Evolutionary conservation across 2,113 vertebrate genomes (phyloP), one percentile per base, ranked within the genome.

Genomic region (Plecotus auritus): DNA sequence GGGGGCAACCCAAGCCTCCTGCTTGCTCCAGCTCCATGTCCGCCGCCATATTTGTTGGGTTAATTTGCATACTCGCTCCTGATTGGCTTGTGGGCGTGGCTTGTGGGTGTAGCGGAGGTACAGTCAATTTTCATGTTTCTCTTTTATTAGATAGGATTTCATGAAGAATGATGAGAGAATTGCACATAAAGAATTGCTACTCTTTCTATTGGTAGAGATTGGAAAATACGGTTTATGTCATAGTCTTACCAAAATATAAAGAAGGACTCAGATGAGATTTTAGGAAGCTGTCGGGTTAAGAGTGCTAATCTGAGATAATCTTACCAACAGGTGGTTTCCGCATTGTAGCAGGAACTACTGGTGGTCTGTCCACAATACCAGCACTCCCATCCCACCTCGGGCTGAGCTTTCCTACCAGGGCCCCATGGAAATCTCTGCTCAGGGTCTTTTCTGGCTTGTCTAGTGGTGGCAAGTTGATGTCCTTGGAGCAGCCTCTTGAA

Each of bases 301-400:
- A 37, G 45, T 22, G 56, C 20, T 16, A 28, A 49, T 47, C 11
- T 0, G 47, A 51, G 28, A 56, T 12, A 64, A 84, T 14, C n/a
- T 61, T n/a, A 61, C 23, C 30, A 11, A 64, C 17, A 20, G n/a
- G 32, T 20, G 13, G 20, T 69, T 37, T 64, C 4, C 5, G 3
- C 0, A 9, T 59, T 51, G 32, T 32, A 49, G 2, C 17, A 76
- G 42, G 12, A 3, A 3, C 3, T 73, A 0, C 9, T 4, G 17
- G 35, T 14, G 30, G 2, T 85, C 22, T 28, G 2, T 16, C 0
- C 56, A 83, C 4, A 9, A 1, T 7, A 0, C 7, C 0, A 47
- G 18, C 23, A 35, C 12, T n/a, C 22, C 1, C 74, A 42, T 30
- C 13, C 23, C 12, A 54, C 23, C 5, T 30, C 26, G 2, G 16